Evolutionary conservation across 2,888 invertebrate genomes (phyloP).

Genomic region (Agapostemon virescens): DNA sequence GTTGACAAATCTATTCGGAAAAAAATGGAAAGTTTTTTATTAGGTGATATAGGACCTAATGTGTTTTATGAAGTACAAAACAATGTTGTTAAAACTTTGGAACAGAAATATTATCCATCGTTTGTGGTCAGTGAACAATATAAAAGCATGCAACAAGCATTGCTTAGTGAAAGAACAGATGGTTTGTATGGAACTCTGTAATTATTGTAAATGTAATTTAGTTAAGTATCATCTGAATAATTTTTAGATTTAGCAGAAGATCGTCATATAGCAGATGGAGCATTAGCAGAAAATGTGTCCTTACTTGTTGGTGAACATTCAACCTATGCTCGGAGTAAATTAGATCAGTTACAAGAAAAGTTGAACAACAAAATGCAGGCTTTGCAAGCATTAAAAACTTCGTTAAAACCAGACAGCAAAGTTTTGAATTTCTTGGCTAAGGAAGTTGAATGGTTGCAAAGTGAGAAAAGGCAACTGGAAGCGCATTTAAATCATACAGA

Average conservation of each 20-base stretch:
- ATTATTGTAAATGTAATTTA: neutral
- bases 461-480: conserved; percentile 90
- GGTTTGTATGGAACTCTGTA: conserved; percentile 64
- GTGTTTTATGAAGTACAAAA: conserved; percentile 94
- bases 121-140: conserved; percentile 94
- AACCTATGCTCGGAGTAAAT: conserved; percentile 89
- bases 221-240: neutral
- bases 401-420: conserved; percentile 91
- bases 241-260: conserved; percentile 73
- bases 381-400: conserved; percentile 89
- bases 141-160: conserved; percentile 86
- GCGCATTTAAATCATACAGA: conserved; percentile 92
- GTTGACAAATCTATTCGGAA: conserved; percentile 91
- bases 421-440: conserved; percentile 89
- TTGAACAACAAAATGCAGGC: conserved; percentile 92
- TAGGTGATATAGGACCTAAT: conserved; percentile 93
- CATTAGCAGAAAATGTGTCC: conserved; percentile 73
- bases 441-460: conserved; percentile 91
- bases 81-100: conserved; percentile 88
- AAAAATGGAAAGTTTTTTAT: conserved; percentile 92
- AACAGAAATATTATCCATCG: conserved; percentile 93
- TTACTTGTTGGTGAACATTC: conserved; percentile 91
- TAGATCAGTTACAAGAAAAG: conserved; percentile 91
- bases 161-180: conserved; percentile 84
- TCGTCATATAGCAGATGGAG: conserved; percentile 72